phyloP scores from a whole-genome alignment of 2,797 vertebrate species.

The Crypturellus tataupa region DNA sequence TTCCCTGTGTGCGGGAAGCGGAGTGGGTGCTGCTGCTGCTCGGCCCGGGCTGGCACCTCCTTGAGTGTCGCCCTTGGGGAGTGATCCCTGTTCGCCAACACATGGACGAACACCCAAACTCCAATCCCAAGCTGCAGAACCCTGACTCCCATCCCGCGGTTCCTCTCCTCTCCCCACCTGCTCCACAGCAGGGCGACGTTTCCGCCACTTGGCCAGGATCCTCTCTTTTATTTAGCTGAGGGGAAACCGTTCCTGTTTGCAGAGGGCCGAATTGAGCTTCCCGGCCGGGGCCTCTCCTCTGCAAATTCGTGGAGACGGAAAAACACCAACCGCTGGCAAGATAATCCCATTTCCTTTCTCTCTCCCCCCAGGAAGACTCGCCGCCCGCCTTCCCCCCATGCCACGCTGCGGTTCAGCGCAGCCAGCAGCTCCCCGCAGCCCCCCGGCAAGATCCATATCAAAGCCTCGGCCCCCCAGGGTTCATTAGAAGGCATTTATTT shows the following conservation, averaged over 20 bases:
- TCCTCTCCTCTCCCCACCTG: background rate
- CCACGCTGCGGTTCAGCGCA: constrained; percentile 76
- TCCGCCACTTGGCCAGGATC: background rate
- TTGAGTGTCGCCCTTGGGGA: constrained; percentile 54
- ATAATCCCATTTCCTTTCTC: constrained; percentile 81
- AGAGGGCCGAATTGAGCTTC: constrained; percentile 47
- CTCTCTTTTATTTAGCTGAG: constrained; percentile 1
- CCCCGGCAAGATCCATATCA: constrained; percentile 80
- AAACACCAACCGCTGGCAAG: constrained; percentile 78
- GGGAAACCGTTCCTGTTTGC: constrained; percentile 25
- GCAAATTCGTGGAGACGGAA: constrained; percentile 62
- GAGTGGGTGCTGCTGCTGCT: constrained; percentile 54
- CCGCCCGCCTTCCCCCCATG: constrained; percentile 22
- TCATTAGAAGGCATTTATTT: constrained; percentile 85
- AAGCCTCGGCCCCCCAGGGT: constrained; percentile 78
- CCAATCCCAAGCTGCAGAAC: background rate
- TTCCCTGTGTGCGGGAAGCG: constrained; percentile 35
- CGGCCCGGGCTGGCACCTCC: constrained; percentile 55
- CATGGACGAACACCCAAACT: background rate
- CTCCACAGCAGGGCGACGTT: background rate
- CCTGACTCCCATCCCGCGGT: background rate
- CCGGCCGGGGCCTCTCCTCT: constrained; percentile 58
- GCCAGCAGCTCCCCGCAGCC: constrained; percentile 43
- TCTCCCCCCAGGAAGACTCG: constrained; percentile 30
- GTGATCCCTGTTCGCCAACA: constrained; percentile 63